A percentile compares a stretch with the other conserved stretches of the same genome.
Evolutionary conservation across 2,797 vertebrate species (phyloP).

Genomic region (Emys orbicularis): DNA sequence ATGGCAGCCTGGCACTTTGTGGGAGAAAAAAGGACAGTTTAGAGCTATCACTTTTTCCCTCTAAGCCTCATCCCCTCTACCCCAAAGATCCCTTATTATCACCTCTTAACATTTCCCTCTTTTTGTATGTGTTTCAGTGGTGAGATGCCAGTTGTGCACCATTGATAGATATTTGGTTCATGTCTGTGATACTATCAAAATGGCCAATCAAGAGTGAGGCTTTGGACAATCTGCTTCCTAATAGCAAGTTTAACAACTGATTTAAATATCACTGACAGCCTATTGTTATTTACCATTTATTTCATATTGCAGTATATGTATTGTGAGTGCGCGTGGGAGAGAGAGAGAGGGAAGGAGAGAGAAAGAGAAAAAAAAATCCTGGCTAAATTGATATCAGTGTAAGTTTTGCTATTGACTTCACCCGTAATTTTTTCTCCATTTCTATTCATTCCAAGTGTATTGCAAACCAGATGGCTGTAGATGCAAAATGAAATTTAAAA

Average conservation of each 20-base stretch:
- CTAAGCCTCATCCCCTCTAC: neutral
- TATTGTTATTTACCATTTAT: neutral
- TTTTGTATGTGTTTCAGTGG: neutral
- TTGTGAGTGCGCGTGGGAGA: neutral
- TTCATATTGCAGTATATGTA: neutral
- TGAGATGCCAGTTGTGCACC: neutral
- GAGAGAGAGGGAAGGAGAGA: neutral
- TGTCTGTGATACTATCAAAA: neutral
- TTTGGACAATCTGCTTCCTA: neutral
- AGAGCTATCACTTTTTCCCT: neutral
- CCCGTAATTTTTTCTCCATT: neutral
- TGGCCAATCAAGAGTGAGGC: neutral
- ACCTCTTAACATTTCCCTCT: neutral
- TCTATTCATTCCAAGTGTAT: neutral
- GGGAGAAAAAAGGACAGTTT: neutral
- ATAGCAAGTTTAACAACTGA: neutral
- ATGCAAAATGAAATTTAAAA: neutral
- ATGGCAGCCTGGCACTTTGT: neutral
- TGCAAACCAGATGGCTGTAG: constrained; percentile 9
- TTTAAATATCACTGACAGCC: neutral
- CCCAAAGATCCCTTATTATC: neutral
- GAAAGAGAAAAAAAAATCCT: too few species aligned
- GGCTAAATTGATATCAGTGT: fast-evolving
- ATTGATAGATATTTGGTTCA: neutral
- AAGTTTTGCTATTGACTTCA: neutral